Evolutionary conservation across 2,888 invertebrate species (phyloP).

Genomic region (Mongoloraphidia duomilia): DNA sequence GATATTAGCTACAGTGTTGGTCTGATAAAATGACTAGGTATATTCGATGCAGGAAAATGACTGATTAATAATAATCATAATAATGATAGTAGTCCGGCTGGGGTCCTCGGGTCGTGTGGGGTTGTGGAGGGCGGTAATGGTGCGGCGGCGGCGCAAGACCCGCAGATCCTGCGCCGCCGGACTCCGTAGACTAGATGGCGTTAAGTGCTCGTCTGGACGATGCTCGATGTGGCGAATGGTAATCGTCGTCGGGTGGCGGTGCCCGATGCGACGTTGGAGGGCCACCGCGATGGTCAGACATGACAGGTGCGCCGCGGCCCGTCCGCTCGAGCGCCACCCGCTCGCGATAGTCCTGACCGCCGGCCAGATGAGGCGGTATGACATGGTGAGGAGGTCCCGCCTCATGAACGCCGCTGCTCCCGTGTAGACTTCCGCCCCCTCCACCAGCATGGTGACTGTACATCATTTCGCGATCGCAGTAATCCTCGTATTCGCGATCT

Average conservation of each 20-base stretch:
- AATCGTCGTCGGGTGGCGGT: conserved; percentile 22
- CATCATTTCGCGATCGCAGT: conserved; percentile 25
- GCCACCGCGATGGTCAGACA: not conserved
- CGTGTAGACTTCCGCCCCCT: conserved; percentile 26
- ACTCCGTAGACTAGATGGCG: conserved; percentile 48
- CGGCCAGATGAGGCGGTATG: conserved; percentile 25
- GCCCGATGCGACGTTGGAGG: not conserved
- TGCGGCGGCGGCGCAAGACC: conserved; percentile 26
- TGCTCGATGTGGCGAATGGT: conserved; percentile 36
- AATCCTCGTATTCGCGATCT: conserved; percentile 40
- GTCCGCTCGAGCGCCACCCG: conserved; percentile 12
- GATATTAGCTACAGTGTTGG: too few relatives aligned
- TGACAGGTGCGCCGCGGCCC: conserved; percentile 10
- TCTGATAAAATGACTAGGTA: not conserved
- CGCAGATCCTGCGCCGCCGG: conserved; percentile 29
- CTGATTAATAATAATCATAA: conserved; percentile 6
- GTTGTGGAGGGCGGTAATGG: conserved; percentile 27
- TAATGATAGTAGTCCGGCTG: conserved; percentile 3
- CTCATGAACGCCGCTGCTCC: conserved; percentile 16
- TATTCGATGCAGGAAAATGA: not conserved
- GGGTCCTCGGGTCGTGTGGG: too few relatives aligned
- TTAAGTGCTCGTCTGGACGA: conserved; percentile 55
- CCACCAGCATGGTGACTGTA: conserved; percentile 22
- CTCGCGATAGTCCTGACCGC: conserved; percentile 27
- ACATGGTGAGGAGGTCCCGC: conserved; percentile 22